A percentile compares a stretch with the other conserved stretches of the same genome.
Evolutionary conservation across 2,113 vertebrate species (phyloP).

Genomic region (Eurystomus gularis): DNA sequence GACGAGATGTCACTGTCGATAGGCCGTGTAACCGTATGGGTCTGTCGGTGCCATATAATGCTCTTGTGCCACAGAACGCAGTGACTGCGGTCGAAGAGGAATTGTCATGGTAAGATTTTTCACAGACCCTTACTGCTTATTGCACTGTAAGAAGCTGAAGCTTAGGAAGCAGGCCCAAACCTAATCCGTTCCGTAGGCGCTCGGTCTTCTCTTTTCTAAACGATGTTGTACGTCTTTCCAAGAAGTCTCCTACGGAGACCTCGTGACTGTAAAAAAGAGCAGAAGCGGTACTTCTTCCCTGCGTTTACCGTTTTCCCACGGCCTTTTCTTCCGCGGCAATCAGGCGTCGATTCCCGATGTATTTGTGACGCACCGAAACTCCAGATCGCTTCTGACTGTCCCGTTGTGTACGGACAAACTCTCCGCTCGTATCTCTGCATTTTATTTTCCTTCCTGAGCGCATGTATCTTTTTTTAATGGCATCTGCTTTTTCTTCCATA

Average conservation of each 20-base stretch:
- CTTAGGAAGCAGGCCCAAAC: not conserved
- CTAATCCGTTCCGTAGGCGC: not conserved
- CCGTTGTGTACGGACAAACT: not conserved
- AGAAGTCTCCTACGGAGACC: not conserved
- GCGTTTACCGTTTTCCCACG: not conserved
- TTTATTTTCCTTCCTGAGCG: not conserved
- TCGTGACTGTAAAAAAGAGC: fast-evolving
- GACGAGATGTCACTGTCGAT: not conserved
- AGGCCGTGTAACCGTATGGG: not conserved
- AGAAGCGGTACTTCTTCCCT: not conserved
- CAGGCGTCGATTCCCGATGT: not conserved
- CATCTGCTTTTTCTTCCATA: not conserved
- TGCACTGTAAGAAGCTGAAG: not conserved
- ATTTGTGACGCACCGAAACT: not conserved
- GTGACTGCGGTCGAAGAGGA: not conserved
- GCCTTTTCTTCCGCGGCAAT: not conserved
- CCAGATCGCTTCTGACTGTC: not conserved
- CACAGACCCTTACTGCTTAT: not conserved
- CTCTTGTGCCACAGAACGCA: not conserved
- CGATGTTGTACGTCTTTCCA: not conserved
- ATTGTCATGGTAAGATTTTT: not conserved
- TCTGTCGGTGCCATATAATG: not conserved
- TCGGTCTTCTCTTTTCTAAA: not conserved
- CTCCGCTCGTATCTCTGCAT: not conserved
- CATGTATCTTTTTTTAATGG: not conserved